Conservation (phyloP, 2,797 vertebrate genomes). For the Cygnus olor region DNA sequence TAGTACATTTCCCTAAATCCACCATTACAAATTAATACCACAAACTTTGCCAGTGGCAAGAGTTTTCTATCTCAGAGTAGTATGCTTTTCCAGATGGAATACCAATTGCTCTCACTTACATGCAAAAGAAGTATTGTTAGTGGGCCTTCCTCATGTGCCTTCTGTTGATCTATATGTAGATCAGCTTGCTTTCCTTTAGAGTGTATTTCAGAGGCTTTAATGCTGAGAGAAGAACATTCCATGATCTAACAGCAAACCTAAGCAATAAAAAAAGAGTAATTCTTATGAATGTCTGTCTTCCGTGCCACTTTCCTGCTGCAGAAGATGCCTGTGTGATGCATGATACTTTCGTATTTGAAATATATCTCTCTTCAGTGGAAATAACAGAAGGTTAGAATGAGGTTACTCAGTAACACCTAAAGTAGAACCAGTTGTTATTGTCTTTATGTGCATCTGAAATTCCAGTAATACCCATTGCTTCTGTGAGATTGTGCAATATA, state of each 20-base stretch:
- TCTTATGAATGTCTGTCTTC: not conserved
- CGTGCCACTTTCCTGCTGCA: not conserved
- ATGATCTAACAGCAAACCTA: not conserved
- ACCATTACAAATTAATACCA: constrained; percentile 69
- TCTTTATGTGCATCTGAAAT: not conserved
- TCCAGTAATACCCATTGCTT: not conserved
- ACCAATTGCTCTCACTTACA: constrained; percentile 29
- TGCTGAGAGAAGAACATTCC: not conserved
- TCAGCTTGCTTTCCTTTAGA: constrained; percentile 2
- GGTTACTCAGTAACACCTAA: not conserved
- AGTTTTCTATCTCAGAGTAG: constrained; percentile 36
- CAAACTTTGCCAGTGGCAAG: constrained; percentile 37
- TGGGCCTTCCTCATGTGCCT: constrained; percentile 20
- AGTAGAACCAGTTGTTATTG: not conserved
- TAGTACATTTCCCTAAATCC: constrained; percentile 50
- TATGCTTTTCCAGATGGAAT: constrained; percentile 26
- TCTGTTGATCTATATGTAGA: constrained; percentile 30
- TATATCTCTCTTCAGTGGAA: not conserved
- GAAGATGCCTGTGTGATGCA: not conserved
- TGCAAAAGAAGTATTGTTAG: constrained; percentile 29
- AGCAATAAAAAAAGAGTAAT: not conserved
- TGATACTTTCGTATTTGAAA: not conserved
- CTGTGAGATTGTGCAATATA: not conserved
- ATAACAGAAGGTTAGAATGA: not conserved
- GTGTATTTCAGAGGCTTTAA: not conserved